Conservation (phyloP, 2,888 invertebrate genomes). For the Galerucella nymphaeae region DNA sequence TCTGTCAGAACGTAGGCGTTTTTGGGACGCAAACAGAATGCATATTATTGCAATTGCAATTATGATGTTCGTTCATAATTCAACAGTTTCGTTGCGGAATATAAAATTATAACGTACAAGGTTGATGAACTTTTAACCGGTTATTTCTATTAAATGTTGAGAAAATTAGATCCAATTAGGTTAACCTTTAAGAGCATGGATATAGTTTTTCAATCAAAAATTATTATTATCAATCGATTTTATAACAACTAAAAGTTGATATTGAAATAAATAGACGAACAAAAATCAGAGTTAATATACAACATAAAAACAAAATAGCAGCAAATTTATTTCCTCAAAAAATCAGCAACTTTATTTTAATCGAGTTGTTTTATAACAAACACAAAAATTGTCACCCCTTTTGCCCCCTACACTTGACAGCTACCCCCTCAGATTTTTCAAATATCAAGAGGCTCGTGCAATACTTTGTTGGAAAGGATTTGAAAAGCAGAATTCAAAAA, state of each 20-base stretch:
- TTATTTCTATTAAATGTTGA: not conserved
- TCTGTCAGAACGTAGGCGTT: slow-evolving; percentile 34
- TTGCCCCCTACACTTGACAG: no score
- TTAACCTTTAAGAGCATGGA: not conserved
- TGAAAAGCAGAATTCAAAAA: no score
- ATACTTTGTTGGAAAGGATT: no score
- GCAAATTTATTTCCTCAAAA: no score
- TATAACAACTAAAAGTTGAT: not conserved
- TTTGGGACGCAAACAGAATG: slow-evolving; percentile 38
- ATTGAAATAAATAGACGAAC: not conserved
- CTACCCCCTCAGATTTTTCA: no score
- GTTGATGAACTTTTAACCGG: slow-evolving; percentile 34
- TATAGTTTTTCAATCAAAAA: not conserved
- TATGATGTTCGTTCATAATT: slow-evolving; percentile 40
- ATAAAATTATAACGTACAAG: slow-evolving; percentile 37
- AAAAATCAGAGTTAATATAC: no score
- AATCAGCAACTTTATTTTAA: no score
- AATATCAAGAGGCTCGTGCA: no score
- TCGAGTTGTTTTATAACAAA: no score
- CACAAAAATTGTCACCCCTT: no score
- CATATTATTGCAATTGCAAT: slow-evolving; percentile 37
- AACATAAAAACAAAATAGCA: no score
- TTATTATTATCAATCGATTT: not conserved
- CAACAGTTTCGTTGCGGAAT: slow-evolving; percentile 38
- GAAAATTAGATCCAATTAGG: not conserved